These are phyloP conservation scores for Metopolophium dirhodum DNA, from an alignment of 1,140 invertebrate genomes.

Conservation along the genomic window DNA sequence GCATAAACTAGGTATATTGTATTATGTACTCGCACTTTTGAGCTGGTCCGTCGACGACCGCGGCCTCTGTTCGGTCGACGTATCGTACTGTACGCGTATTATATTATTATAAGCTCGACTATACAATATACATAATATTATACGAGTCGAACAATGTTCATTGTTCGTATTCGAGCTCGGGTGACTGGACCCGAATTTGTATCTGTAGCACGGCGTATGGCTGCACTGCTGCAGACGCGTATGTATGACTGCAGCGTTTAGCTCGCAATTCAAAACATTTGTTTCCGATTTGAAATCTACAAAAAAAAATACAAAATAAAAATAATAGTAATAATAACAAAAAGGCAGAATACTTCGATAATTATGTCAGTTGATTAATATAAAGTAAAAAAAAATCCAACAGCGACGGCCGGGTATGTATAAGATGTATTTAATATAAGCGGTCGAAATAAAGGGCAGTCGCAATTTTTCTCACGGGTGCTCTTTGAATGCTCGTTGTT, in stretches of 20 bases:
- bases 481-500: constrained; percentile 10
- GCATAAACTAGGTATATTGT: no score
- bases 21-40: not conserved
- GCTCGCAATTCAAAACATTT: constrained; percentile 12
- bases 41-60: not conserved
- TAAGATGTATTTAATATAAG: not conserved
- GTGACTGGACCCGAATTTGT: not conserved
- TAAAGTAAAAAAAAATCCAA: not conserved
- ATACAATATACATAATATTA: not conserved
- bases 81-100: not conserved
- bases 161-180: not conserved
- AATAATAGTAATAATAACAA: not conserved
- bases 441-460: not conserved
- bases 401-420: not conserved
- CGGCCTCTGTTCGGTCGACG: not conserved
- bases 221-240: not conserved
- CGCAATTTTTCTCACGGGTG: constrained; percentile 41
- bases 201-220: not conserved
- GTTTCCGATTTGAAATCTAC: constrained; percentile 2
- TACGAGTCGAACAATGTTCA: not conserved
- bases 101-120: not conserved
- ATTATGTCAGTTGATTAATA: constrained; percentile 1
- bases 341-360: not conserved
- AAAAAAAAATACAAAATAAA: not conserved
- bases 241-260: not conserved